A percentile compares a stretch with the other conserved stretches of the same genome.
phyloP scores from a whole-genome alignment of 2,113 vertebrate genomes.

The Sinocyclocheilus anophthalmus region DNA sequence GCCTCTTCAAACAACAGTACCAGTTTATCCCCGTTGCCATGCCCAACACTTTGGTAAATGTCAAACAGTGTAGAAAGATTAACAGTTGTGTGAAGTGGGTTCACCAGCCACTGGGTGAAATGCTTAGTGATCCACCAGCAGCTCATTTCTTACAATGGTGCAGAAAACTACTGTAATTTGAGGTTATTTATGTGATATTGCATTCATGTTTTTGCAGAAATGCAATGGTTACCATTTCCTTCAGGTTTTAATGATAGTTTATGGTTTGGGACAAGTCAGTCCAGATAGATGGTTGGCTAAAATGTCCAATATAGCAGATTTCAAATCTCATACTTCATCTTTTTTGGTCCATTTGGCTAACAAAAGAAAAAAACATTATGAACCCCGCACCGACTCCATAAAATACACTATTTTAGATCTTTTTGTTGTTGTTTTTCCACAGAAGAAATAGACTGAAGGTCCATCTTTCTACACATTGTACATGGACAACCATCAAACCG shows the following conservation, averaged over 20 bases:
- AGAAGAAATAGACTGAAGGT: background rate
- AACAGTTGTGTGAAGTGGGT: constrained; percentile 36
- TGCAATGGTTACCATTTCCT: background rate
- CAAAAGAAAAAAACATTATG: too few species aligned
- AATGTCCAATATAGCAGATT: background rate
- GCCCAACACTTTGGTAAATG: constrained; percentile 30
- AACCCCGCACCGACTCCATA: too few species aligned
- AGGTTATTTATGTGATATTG: background rate
- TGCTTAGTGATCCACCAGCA: background rate
- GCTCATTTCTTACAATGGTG: background rate
- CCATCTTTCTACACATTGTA: background rate
- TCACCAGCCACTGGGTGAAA: constrained; percentile 32
- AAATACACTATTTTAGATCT: background rate
- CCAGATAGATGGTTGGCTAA: background rate
- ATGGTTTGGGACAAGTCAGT: background rate
- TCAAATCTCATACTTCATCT: background rate
- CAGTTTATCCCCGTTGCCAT: constrained; percentile 34
- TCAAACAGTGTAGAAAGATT: constrained; percentile 37
- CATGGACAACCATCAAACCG: background rate
- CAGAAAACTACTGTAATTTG: background rate
- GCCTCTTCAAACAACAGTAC: constrained; percentile 25
- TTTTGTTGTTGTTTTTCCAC: background rate
- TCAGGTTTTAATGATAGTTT: background rate
- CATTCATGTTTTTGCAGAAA: background rate
- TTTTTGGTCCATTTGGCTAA: background rate